These are phyloP conservation scores for Lagorchestes hirsutus DNA, from an alignment of 2,797 vertebrate genomes.

Conservation along the genomic window DNA sequence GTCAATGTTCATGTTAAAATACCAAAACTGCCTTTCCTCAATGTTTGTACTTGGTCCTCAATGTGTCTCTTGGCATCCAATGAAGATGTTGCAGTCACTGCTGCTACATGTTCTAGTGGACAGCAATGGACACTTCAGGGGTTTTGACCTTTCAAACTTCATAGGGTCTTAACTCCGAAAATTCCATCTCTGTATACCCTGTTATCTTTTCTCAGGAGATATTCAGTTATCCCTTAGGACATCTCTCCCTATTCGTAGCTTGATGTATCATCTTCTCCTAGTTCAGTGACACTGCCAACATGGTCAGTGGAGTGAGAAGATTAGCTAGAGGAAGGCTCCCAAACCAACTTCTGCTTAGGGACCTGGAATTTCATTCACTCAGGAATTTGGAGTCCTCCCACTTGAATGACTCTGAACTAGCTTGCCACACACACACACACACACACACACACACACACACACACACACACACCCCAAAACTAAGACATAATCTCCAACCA, in stretches of 20 bases:
- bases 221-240: not conserved
- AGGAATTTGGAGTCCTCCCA: not conserved
- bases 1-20: not conserved
- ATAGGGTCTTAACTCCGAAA: not conserved
- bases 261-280: not conserved
- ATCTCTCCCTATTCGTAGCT: not conserved
- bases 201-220: not conserved
- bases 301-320: not conserved
- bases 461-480: not conserved
- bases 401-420: no score
- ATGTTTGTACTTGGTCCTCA: not conserved
- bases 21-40: not conserved
- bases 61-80: not conserved
- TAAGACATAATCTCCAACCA: not conserved
- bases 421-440: no score
- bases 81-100: not conserved
- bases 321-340: not conserved
- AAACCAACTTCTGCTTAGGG: not conserved
- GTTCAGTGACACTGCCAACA: not conserved
- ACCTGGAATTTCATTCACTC: not conserved
- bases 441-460: no score
- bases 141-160: not conserved
- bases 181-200: not conserved
- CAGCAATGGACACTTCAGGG: not conserved
- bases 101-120: not conserved